These are phyloP conservation scores for Holothuria scabra DNA, from an alignment of 53 echinoderm and acorn worm genomes.

Conservation along the genomic window DNA sequence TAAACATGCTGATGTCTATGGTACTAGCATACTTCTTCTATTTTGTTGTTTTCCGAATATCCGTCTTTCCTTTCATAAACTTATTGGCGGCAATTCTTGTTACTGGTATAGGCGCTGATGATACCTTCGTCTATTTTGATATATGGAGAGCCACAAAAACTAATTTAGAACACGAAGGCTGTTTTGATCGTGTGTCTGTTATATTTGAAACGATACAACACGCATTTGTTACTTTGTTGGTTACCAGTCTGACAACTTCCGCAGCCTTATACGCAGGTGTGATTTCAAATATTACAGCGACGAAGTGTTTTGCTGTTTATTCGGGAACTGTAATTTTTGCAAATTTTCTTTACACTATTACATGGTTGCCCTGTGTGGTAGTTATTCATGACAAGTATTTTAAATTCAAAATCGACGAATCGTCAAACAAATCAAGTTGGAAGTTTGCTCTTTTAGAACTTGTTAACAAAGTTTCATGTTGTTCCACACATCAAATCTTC, in stretches of 20 bases:
- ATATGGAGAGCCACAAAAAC: constrained; percentile 64
- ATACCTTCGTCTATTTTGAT: constrained; percentile 82
- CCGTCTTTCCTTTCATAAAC: constrained; percentile 77
- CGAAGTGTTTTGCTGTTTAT: constrained; percentile 73
- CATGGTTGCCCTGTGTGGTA: constrained; percentile 67
- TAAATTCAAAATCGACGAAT: background rate
- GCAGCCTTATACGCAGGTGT: constrained; percentile 70
- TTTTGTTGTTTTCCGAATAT: constrained; percentile 51
- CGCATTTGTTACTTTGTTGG: constrained; percentile 72
- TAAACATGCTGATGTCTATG: constrained; percentile 56
- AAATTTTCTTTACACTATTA: constrained; percentile 74
- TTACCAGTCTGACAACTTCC: constrained; percentile 77
- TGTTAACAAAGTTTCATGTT: constrained; percentile 19
- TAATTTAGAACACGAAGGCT: background rate
- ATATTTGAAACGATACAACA: constrained; percentile 60
- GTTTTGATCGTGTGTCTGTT: background rate
- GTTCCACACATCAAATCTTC: constrained; percentile 26
- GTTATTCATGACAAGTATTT: constrained; percentile 71
- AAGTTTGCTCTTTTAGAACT: no score
- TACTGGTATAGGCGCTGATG: constrained; percentile 83
- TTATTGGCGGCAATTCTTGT: constrained; percentile 52
- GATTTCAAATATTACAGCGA: constrained; percentile 59
- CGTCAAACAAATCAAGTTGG: background rate
- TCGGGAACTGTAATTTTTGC: constrained; percentile 66
- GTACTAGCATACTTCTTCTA: constrained; percentile 74